Evolutionary conservation across 2,888 invertebrate genomes (phyloP).

Genomic region (Gisinianus flammeolus): DNA sequence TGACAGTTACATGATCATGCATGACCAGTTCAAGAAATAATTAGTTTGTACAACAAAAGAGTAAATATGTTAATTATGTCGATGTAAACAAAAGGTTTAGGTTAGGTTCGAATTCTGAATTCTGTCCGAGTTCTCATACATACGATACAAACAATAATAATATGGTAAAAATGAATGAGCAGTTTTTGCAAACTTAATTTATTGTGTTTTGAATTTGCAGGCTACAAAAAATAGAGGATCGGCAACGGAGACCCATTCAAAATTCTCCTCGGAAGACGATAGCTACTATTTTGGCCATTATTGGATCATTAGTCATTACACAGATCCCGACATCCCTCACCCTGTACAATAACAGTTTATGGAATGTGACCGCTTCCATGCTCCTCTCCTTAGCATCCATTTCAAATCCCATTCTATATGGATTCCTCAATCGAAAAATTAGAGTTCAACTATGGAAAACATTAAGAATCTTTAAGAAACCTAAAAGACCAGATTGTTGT

Average conservation of each 20-base stretch:
- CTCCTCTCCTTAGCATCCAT: constrained; percentile 54
- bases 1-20: no score
- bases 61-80: no score
- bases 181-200: no score
- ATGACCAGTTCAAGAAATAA: no score
- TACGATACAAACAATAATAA: no score
- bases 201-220: no score
- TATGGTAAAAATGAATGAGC: no score
- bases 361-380: constrained; percentile 43
- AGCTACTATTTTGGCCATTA: constrained; percentile 54
- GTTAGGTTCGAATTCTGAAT: no score
- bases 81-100: no score
- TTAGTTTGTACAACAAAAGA: no score
- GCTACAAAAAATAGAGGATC: constrained; percentile 18
- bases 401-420: constrained; percentile 57
- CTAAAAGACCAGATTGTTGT: constrained; percentile 9
- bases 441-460: constrained; percentile 54
- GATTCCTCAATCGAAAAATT: constrained; percentile 57
- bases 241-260: constrained; percentile 8
- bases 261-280: constrained; percentile 58
- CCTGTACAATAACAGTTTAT: constrained; percentile 47
- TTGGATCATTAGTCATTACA: constrained; percentile 55
- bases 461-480: constrained; percentile 27
- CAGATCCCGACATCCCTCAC: constrained; percentile 54
- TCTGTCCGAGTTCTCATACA: no score